Evolutionary conservation across 2,113 vertebrate genomes (phyloP).

Genomic region (Tachycineta bicolor): DNA sequence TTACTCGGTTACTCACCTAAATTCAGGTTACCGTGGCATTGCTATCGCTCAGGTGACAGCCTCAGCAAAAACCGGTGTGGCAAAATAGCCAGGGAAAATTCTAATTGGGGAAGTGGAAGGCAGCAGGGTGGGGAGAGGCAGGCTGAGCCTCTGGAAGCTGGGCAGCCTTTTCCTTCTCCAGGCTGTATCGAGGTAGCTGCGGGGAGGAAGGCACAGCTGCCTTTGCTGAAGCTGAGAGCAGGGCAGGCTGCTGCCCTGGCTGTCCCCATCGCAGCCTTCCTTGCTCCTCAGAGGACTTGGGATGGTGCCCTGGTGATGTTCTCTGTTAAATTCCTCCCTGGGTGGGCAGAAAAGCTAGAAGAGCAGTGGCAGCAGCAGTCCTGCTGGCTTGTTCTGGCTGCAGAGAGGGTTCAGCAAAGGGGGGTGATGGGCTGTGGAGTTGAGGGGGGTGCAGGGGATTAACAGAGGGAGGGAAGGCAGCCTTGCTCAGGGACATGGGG

Average conservation of each 20-base stretch:
- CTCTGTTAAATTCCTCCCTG: not conserved
- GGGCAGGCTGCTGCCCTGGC: not conserved
- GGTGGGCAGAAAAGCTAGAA: not conserved
- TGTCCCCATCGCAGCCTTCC: not conserved
- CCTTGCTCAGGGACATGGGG: not conserved
- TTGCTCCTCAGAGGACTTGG: not conserved
- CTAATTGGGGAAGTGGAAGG: not conserved
- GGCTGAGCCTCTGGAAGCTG: not conserved
- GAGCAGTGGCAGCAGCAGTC: not conserved
- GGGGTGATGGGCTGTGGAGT: not conserved
- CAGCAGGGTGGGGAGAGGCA: not conserved
- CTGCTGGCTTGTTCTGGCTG: not conserved
- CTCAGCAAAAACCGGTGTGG: not conserved
- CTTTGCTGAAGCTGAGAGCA: not conserved
- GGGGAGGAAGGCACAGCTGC: not conserved
- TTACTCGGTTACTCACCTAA: not conserved
- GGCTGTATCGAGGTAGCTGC: rapidly evolving
- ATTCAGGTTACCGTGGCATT: not conserved
- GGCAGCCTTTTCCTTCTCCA: not conserved
- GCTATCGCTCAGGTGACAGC: not conserved
- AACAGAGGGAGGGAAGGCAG: not conserved
- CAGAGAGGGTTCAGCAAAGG: not conserved
- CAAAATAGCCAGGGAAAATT: not conserved
- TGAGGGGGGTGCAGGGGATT: not conserved
- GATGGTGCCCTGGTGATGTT: not conserved